Evolutionary conservation across 2,888 invertebrate genomes (phyloP).

Genomic region (Microctonus aethiopoides): DNA sequence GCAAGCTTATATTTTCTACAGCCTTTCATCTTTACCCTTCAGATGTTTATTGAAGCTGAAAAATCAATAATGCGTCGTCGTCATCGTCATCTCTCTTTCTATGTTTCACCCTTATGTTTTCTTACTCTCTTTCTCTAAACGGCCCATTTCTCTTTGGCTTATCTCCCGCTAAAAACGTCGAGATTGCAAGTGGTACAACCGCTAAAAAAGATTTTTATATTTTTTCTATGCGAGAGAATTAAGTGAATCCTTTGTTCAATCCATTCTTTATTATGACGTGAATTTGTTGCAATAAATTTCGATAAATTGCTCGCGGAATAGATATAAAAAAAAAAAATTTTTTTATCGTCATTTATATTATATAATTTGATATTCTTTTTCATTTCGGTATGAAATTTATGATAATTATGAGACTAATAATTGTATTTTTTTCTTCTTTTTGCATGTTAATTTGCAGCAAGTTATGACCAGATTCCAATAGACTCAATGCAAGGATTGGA

Average conservation of each 20-base stretch:
- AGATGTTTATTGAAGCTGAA: conserved; percentile 50
- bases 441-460: conserved; percentile 67
- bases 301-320: neutral
- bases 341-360: neutral
- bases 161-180: conserved; percentile 23
- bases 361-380: neutral
- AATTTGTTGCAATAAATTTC: neutral
- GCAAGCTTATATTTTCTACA: conserved; percentile 46
- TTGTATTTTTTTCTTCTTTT: neutral
- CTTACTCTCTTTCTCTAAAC: conserved; percentile 32
- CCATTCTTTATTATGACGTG: neutral
- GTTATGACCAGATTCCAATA: conserved; percentile 98
- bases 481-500: conserved; percentile 96
- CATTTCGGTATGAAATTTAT: neutral
- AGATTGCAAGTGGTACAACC: neutral
- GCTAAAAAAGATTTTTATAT: neutral
- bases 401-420: neutral
- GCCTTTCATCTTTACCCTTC: conserved; percentile 49
- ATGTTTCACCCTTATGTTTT: neutral
- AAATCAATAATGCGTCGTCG: conserved; percentile 50
- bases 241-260: conserved; percentile 8
- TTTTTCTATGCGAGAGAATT: neutral
- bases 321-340: neutral
- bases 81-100: neutral
- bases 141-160: conserved; percentile 37